Evolutionary conservation across 2,113 vertebrate genomes (phyloP), one percentile per base, ranked within the genome.

Genomic region (Anguilla japonica): DNA sequence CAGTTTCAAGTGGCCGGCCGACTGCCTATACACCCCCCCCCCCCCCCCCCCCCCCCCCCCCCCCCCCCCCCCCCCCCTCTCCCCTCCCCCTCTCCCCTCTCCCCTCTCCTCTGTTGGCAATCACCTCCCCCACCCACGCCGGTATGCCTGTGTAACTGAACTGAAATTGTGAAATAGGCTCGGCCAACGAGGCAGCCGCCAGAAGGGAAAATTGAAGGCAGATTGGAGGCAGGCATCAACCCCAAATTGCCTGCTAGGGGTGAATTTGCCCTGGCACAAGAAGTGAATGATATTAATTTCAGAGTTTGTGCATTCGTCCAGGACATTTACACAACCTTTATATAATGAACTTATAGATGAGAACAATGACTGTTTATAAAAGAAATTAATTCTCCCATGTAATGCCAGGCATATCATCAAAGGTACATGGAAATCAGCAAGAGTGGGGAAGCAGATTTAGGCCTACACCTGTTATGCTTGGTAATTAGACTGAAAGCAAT

Each of bases 161-260:
- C 81, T 34, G 71, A 86, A 89, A 87, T 88, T 8, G 89, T 34
- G 71, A 86, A 89, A 87, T 88, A 11, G 89, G 79, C 88, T 90
- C 87, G 85, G 57, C 89, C 85, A 26, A 40, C 75, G 39, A 53
- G 56, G 86, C 82, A 90, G 82, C 60, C 89, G 89, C 90, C 89
- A 89, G 85, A 88, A 89, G 86, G 88, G 87, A 88, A 93, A 95
- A 95, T 94, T 92, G 91, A 92, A 95, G 92, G 91, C 94, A 95
- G 90, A 94, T 93, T 90, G 90, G 88, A 83, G 87, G 90, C 92
- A 91, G 91, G 91, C 91, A 81, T 91, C 87, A 87, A 81, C 90
- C 93, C 87, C 84, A 94, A 91, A 91, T 89, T 92, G 90, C 85
- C 92, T 2, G 1, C 88, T 92, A 92, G 94, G 90, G 81, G 89